Evolutionary conservation across 1,140 invertebrate genomes (phyloP).

Genomic region (Drosophila kohkoa): DNA sequence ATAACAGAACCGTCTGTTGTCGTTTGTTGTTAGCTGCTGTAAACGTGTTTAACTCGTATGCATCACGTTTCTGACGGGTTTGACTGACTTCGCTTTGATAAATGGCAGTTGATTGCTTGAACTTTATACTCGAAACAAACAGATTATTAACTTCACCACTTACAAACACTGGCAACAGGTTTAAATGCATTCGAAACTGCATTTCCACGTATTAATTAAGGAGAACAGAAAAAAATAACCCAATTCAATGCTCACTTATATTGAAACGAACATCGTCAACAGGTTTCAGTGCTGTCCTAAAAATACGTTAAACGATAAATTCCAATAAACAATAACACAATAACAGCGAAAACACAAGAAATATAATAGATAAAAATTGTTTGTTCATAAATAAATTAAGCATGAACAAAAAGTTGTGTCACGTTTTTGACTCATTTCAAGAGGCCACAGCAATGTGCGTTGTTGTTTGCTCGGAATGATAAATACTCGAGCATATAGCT

Average conservation of each 20-base stretch:
- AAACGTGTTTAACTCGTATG: slow-evolving; percentile 30
- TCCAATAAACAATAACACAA: slow-evolving; percentile 29
- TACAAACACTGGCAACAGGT: slow-evolving; percentile 27
- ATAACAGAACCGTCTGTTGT: slow-evolving; percentile 5
- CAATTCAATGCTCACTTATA: neutral
- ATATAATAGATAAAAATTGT: slow-evolving; percentile 25
- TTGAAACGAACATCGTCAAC: neutral
- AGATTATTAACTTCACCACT: neutral
- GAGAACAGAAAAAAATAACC: neutral
- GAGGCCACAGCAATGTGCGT: slow-evolving; percentile 29
- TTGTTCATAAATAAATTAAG: slow-evolving; percentile 56
- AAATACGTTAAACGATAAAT: slow-evolving; percentile 6
- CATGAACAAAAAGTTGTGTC: slow-evolving; percentile 54
- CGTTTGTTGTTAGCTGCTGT: slow-evolving; percentile 3
- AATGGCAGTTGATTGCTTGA: slow-evolving; percentile 38
- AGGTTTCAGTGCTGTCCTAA: slow-evolving; percentile 7
- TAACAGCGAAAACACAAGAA: slow-evolving; percentile 8
- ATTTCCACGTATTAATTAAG: neutral
- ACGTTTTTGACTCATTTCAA: slow-evolving; percentile 74
- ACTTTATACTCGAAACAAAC: slow-evolving; percentile 7
- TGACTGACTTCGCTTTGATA: slow-evolving; percentile 7
- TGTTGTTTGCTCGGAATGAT: slow-evolving; percentile 25
- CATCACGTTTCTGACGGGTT: slow-evolving; percentile 40
- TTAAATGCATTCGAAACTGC: neutral
- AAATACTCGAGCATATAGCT: slow-evolving; percentile 23